Conservation (phyloP, 2,888 invertebrate genomes). For the Perithous albicinctus region DNA sequence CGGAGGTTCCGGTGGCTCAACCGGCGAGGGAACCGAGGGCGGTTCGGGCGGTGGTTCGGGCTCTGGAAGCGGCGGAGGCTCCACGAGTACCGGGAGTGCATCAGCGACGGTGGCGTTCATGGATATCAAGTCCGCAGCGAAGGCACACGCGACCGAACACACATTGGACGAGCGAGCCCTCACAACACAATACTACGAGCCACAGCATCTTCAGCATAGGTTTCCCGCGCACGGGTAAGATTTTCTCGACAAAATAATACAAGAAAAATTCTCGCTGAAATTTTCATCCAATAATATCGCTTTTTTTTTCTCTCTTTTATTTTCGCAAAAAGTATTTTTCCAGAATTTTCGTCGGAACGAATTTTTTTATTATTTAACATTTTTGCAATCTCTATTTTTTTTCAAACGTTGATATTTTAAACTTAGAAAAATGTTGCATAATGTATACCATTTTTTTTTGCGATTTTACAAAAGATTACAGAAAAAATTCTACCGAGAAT, state of each 20-base stretch:
- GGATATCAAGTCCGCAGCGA: constrained; percentile 98
- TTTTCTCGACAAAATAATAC: constrained; percentile 52
- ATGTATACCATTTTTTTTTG: too few relatives aligned
- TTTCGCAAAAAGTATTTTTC: too few relatives aligned
- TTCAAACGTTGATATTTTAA: too few relatives aligned
- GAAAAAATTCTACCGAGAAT: too few relatives aligned
- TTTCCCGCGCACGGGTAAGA: constrained; percentile 87
- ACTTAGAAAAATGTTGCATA: too few relatives aligned
- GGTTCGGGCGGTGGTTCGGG: constrained; percentile 79
- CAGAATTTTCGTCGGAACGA: too few relatives aligned
- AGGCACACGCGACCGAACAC: constrained; percentile 96
- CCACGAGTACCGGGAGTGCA: constrained; percentile 88
- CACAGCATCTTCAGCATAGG: constrained; percentile 86
- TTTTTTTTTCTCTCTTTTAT: too few relatives aligned
- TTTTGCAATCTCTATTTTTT: too few relatives aligned
- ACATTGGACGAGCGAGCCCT: constrained; percentile 94
- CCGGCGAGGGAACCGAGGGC: constrained; percentile 85
- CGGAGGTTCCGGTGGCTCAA: constrained; percentile 85
- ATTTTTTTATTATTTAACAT: too few relatives aligned
- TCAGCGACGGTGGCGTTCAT: constrained; percentile 97
- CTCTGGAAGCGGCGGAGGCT: constrained; percentile 85
- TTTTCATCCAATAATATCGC: too few relatives aligned
- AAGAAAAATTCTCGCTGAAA: too few relatives aligned
- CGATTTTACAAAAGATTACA: too few relatives aligned
- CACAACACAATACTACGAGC: constrained; percentile 97